Base-by-base conservation (phyloP, 2,113 vertebrate genomes). In the Sander vitreus region DNA sequence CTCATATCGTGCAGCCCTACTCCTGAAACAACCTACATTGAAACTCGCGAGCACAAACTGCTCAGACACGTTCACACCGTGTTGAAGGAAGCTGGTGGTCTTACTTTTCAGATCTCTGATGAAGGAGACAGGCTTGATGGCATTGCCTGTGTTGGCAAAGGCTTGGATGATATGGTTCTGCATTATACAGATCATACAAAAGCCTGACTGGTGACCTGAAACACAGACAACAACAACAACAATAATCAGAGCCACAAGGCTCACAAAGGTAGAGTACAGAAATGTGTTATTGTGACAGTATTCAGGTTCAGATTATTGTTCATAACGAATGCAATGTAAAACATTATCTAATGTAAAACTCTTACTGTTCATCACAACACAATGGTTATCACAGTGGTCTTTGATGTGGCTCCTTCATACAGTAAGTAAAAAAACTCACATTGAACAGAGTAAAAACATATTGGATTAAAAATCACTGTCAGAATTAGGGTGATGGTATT, bases 171-270 rank as follows among this genome's bases (percentile, higher is more conserved):
- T 93, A 73, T 99, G 98, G 90, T 98, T 99, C 95, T 99, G 97
- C 98, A 99, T 99, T 33, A 98, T 48, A 13, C 98, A 99, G 78
- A 99, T 95, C 98, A 99, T 99, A 83, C 98, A 99, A 83, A 99
- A 99, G 84, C 96, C 96, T 9, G 96, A 95, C 21, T 98, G 97
- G 88, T 96, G 96, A 94, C 98, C 98, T 99, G 93, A 0, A 92
- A 77, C 21, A 76, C 18, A 80, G 39, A 76, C 36, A 39, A 43
- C 39, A 43, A 43, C 39, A 33, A 33, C 33, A 33, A 57, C 23
- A 67, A 47, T 23, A 53, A 36, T 39, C 13, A 69, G n/a, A 75
- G 36, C 2, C 10, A 36, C n/a, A n/a, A n/a, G n/a, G n/a, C 10
- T 69, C 8, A 6, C 4, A 30, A 15, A 43, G 25, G 12, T 8